A percentile compares a stretch with the other conserved stretches of the same genome.
Conservation (phyloP, 2,888 invertebrate genomes). For the Doris montereyensis region DNA sequence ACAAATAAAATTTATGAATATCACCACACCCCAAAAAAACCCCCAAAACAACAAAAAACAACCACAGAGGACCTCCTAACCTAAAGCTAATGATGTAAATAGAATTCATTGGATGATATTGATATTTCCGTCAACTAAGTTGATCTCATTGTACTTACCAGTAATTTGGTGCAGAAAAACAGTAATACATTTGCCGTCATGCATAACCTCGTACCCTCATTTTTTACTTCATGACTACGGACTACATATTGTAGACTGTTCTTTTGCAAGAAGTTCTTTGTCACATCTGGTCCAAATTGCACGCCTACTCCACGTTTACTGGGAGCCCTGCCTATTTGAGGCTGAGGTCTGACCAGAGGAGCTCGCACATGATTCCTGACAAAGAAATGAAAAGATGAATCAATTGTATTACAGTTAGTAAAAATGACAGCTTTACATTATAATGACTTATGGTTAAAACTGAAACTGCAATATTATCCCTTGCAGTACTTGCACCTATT, state of each 20-base stretch:
- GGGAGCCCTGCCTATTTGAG: conserved; percentile 87
- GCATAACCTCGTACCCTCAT: conserved; percentile 96
- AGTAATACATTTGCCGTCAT: conserved; percentile 96
- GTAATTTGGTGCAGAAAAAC: conserved; percentile 99
- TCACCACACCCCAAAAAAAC: not conserved
- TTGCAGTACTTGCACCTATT: no score
- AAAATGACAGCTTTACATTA: no score
- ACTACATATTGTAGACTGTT: conserved; percentile 95
- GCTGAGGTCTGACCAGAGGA: conserved; percentile 99
- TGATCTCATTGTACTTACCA: conserved; percentile 79
- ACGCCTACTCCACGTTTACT: conserved; percentile 98
- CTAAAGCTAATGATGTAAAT: no score
- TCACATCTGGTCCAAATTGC: conserved; percentile 99
- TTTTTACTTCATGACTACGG: conserved; percentile 97
- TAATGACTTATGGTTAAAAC: no score
- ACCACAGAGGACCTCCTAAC: no score
- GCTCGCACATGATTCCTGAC: conserved; percentile 93
- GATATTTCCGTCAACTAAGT: not conserved
- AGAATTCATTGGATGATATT: no score
- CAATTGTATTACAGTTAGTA: not conserved
- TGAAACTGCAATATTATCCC: no score
- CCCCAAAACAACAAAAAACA: not conserved
- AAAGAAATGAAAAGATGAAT: conserved; percentile 28
- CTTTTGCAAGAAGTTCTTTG: conserved; percentile 82
- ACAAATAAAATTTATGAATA: no score